A percentile compares a stretch with the other conserved stretches of the same genome.
These are phyloP conservation scores for Bradypodion pumilum DNA, from an alignment of 2,797 vertebrate species.

Conservation along the genomic window DNA sequence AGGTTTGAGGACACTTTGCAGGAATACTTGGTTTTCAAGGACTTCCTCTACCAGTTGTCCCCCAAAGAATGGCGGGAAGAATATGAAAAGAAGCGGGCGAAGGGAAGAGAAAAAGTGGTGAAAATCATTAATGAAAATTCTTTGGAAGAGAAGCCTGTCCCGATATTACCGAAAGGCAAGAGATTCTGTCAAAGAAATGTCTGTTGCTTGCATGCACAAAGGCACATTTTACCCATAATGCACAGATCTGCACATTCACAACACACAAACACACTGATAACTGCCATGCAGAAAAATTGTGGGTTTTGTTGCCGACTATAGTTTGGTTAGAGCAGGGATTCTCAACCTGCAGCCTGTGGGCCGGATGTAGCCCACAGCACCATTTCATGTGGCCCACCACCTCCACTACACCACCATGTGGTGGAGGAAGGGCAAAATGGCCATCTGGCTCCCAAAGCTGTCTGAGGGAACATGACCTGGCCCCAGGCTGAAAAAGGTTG, in stretches of 20 bases:
- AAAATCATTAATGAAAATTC: background rate
- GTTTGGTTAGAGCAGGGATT: too few relatives aligned
- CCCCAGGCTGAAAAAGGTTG: too few relatives aligned
- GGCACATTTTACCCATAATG: background rate
- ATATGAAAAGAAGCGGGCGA: constrained; percentile 57
- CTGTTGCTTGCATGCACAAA: too few relatives aligned
- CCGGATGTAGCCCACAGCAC: too few relatives aligned
- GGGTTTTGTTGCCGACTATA: background rate
- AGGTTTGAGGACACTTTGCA: constrained; percentile 81
- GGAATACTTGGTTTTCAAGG: constrained; percentile 83
- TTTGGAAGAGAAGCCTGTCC: background rate
- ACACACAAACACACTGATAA: background rate
- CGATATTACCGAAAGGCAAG: constrained; percentile 38
- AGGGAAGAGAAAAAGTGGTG: background rate
- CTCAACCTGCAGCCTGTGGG: too few relatives aligned
- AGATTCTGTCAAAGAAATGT: background rate
- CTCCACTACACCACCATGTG: too few relatives aligned
- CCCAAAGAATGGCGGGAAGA: constrained; percentile 86
- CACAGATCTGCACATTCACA: background rate
- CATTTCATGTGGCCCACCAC: too few relatives aligned
- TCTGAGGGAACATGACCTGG: too few relatives aligned
- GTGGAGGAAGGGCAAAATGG: too few relatives aligned
- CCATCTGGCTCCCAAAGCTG: too few relatives aligned
- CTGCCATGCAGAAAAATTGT: background rate
- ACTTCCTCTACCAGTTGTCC: constrained; percentile 87